These are phyloP conservation scores for Lamprotornis superbus DNA, from an alignment of 2,113 vertebrate species.

Conservation along the genomic window DNA sequence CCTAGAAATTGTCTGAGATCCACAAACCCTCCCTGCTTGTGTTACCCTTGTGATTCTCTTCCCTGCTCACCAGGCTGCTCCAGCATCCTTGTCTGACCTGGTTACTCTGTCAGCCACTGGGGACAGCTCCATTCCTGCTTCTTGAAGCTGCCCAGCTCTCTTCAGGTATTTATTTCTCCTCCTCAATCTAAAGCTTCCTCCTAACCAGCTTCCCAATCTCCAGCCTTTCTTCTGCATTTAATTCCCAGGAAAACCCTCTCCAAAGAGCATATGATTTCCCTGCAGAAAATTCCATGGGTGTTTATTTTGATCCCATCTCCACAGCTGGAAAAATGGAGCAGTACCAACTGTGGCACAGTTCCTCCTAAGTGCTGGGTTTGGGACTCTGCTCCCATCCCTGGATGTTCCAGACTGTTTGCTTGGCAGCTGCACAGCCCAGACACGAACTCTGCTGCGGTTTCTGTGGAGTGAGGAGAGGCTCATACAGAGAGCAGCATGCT, in stretches of 20 bases:
- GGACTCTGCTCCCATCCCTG: background rate
- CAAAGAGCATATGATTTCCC: background rate
- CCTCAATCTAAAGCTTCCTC: background rate
- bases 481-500: rapidly evolving
- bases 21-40: background rate
- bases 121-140: background rate
- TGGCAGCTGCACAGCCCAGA: background rate
- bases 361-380: background rate
- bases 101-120: background rate
- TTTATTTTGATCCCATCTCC: background rate
- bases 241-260: background rate
- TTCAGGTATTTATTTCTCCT: background rate
- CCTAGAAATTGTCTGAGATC: background rate
- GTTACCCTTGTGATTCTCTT: background rate
- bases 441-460: rapidly evolving
- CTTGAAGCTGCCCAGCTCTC: background rate
- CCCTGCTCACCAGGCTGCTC: background rate
- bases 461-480: background rate
- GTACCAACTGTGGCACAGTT: background rate
- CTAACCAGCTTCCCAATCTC: background rate
- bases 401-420: background rate
- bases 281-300: background rate
- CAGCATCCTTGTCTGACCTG: background rate
- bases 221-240: background rate
- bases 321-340: background rate